These are phyloP conservation scores for Protosalanx chinensis DNA, from an alignment of 2,797 vertebrate species.

Conservation along the genomic window DNA sequence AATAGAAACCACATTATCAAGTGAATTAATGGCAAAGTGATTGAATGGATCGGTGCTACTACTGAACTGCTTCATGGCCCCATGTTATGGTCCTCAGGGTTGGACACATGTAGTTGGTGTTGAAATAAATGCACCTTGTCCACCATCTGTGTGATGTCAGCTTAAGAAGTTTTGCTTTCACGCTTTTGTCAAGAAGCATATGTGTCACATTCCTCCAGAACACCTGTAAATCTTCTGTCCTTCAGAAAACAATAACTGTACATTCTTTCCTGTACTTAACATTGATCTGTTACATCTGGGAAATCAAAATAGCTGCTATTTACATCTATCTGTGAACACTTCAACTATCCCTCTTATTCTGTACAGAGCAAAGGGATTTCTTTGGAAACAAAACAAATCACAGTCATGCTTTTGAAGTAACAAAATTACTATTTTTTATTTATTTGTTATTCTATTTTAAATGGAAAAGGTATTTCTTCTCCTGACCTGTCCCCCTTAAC, in stretches of 20 bases:
- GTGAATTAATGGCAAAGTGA: background rate
- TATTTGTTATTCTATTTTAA: slow-evolving; percentile 17
- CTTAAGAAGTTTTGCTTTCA: slow-evolving; percentile 65
- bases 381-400: background rate
- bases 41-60: background rate
- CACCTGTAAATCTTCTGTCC: slow-evolving; percentile 63
- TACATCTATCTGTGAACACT: background rate
- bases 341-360: slow-evolving; percentile 39
- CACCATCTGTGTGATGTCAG: slow-evolving; percentile 58
- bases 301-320: slow-evolving; percentile 37
- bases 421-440: slow-evolving; percentile 3
- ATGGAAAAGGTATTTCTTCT: slow-evolving; percentile 43
- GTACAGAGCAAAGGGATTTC: slow-evolving; percentile 8
- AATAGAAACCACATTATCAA: background rate
- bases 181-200: slow-evolving; percentile 57
- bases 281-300: slow-evolving; percentile 52
- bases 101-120: slow-evolving; percentile 45
- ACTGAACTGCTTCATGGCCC: background rate
- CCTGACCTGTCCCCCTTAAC: slow-evolving; percentile 21
- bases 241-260: slow-evolving; percentile 55
- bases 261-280: slow-evolving; percentile 48
- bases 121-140: slow-evolving; percentile 49
- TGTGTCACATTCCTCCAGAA: slow-evolving; percentile 64
- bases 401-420: background rate
- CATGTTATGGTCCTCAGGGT: slow-evolving; percentile 23